Evolutionary conservation across 1,140 invertebrate genomes (phyloP), one percentile per base, ranked within the genome.

Genomic region (Campoletis sonorensis): DNA sequence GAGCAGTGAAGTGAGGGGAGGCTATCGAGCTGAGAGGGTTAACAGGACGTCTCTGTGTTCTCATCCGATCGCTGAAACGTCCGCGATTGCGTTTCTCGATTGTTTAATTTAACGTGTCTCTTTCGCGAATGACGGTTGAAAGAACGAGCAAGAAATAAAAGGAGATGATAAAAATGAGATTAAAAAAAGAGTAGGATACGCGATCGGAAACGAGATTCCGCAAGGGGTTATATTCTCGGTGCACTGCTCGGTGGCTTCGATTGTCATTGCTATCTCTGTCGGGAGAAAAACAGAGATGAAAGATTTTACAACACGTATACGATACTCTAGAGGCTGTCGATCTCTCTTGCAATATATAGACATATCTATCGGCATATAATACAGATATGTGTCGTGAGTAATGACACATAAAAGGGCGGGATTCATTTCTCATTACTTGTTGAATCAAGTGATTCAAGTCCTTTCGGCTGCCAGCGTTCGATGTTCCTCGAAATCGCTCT

Each of bases 41-140:
- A 54, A 75, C 49, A 78, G 61, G 61, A n/a, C 58, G 58, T 78
- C 73, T 79, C 54, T 67, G 51, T 71, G 58, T 61, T 80, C 78
- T 79, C 68, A 61, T 80, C 23, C 30, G 64, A 82, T 79, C 67
- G 77, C 80, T 81, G 81, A 78, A 82, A 76, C 81, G 81, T 81
- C 79, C 81, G 81, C 79, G 27, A 75, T 81, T 79, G 80, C 75
- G 70, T 79, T 80, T n/a, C 76, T 83, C 84, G 83, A 80, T 85
- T 85, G 86, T 88, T 87, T 85, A 85, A 88, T 85, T 84, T 81
- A 84, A 83, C 79, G 78, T 82, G 71, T 81, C 70, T 58, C 81
- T 45, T 45, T 49, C 33, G 26, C 27, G 11, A 54, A 54, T 73
- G 80, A 61, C 72, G 23, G 54, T 21, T 11, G 58, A 78, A 61